Evolutionary conservation across 2,888 invertebrate species (phyloP), one percentile per base, ranked within the genome.

Genomic region (Dusona sp.): DNA sequence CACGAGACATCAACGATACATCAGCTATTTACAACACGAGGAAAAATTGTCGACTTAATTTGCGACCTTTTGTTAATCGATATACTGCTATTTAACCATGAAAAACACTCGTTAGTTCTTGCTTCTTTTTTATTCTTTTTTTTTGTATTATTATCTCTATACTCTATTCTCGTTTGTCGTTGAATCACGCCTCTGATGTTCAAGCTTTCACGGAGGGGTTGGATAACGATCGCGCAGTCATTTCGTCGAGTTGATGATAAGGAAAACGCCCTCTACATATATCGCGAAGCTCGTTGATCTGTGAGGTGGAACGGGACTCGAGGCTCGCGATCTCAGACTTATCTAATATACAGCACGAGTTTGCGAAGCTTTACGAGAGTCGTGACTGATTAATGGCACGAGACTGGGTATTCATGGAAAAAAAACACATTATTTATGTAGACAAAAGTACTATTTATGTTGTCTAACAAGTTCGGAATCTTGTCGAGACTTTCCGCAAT

Each of bases 321-420:
- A 72, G 54, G 48, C 16, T 38, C 25, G 33, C 74, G 79, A 68
- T 82, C 74, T 73, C 33, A 57, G 57, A 45, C 85, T 83, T 86
- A 86, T 86, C 83, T 79, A 54, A 78, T 68, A 61, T 61, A 74
- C 61, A 79, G 65, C 74, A 65, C 65, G 65, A 38, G 75, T 33
- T 70, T 61, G 61, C 45, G 68, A 70, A 61, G 74, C 79, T 80
- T 82, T 77, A 67, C 75, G 70, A 79, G 70, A 79, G 36, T 86
- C 75, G 79, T 72, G 79, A 77, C 70, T 79, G 83, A 86, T 86
- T 83, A 83, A 83, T 83, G 79, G 64, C 75, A 74, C 75, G 65
- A 81, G 72, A 36, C 22, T 33, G 45, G 19, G 67, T 68, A 70
- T 80, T 73, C 48, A 38, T 51, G 64, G 54, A 72, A 61, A 45